Evolutionary conservation across 2,113 vertebrate species (phyloP), one percentile per base, ranked within the genome.

Genomic region (Eclectus roratus): DNA sequence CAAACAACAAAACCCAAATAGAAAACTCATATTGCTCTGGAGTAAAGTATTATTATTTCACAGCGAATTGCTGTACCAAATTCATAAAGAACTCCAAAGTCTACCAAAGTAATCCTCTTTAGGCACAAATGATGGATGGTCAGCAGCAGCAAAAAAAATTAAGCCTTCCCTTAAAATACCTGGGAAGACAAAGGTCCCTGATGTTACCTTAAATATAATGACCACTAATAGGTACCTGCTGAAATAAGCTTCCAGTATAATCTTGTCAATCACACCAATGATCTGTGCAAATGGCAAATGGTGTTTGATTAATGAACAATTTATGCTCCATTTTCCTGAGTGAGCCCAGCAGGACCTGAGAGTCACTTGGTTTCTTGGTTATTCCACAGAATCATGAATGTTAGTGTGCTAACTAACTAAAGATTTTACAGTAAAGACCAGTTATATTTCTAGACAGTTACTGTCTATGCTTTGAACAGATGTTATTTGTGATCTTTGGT

Each of bases 231-330:
- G 41, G 13, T 37, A 37, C 13, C 41, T 60, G 21, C 24, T 43
- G 63, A 88, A 94, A 90, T 58, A 90, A 88, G 10, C 58, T 80
- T 80, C 64, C 71, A 80, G 11, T 37, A 72, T 41, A 55, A 73
- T 65, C 46, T 82, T 68, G 61, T 81, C 85, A 70, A 25, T 64
- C 27, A 77, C 6, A 12, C 8, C 25, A 46, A 52, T 41, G 27
- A 69, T 87, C 82, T 81, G 24, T 58, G 53, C 58, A 87, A 90
- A 69, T 43, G n/a, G 39, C 20, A 87, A 92, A 49, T 25, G 5
- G 27, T 1, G 0, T 81, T 92, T 92, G 25, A 65, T 50, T 74
- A 71, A 78, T 25, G 31, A 52, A 46, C 6, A 55, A 56, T 53
- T 77, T 80, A 37, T 46, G 21, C 19, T 78, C 39, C 10, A 9